Conservation (phyloP, 2,113 vertebrate species). For the Cariama cristata region DNA sequence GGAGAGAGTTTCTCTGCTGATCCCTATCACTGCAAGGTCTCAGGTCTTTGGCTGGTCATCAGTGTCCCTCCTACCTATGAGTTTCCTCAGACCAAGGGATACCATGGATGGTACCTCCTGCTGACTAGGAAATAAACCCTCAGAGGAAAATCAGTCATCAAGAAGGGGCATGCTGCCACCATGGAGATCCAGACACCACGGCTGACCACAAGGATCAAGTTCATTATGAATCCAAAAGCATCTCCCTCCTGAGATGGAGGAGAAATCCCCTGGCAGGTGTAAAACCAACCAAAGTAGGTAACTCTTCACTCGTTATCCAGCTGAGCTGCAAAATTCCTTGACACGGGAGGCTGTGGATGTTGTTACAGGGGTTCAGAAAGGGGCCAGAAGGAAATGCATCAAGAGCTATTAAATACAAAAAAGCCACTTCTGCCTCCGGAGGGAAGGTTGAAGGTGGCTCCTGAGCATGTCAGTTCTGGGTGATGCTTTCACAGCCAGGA, state of each 20-base stretch:
- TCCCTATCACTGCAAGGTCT: background rate
- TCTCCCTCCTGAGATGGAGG: background rate
- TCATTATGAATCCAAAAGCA: background rate
- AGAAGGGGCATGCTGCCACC: background rate
- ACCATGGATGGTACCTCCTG: background rate
- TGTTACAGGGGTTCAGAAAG: background rate
- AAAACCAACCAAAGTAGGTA: background rate
- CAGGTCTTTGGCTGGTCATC: background rate
- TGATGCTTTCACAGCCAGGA: background rate
- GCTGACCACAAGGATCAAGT: background rate
- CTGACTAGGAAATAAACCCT: background rate
- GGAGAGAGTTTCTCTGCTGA: background rate
- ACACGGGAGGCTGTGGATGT: background rate
- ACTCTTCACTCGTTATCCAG: background rate
- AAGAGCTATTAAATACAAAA: background rate
- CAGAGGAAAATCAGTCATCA: background rate
- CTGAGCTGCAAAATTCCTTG: background rate
- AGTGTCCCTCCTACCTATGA: background rate
- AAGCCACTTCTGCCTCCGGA: background rate
- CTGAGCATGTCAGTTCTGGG: background rate
- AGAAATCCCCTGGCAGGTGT: background rate
- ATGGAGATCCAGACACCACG: background rate
- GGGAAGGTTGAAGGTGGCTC: background rate
- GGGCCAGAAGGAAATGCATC: background rate
- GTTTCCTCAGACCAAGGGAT: background rate